Conservation (phyloP, 2,113 vertebrate genomes). For the Heterocephalus glaber region DNA sequence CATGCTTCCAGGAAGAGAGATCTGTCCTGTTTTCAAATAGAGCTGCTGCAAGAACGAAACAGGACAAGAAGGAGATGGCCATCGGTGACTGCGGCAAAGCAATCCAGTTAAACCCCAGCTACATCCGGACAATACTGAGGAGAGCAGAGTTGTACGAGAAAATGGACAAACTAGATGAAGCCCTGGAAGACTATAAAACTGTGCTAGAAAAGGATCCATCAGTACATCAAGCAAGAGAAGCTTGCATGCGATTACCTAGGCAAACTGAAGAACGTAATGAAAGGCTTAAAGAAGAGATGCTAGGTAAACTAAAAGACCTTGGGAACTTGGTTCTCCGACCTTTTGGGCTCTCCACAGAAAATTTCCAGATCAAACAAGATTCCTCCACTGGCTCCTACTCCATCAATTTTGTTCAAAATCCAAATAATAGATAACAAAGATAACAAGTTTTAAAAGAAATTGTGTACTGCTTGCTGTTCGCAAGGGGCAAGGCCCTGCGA, state of each 20-base stretch:
- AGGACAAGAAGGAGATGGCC: too few species aligned
- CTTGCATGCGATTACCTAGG: slow-evolving; percentile 88
- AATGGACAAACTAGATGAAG: too few species aligned
- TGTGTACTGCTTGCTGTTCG: slow-evolving; percentile 67
- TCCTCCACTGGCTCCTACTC: slow-evolving; percentile 93
- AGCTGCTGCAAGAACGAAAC: slow-evolving; percentile 92
- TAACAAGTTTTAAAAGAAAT: slow-evolving; percentile 53
- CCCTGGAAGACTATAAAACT: too few species aligned
- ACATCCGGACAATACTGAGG: too few species aligned
- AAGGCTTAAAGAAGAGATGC: slow-evolving; percentile 96
- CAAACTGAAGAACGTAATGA: slow-evolving; percentile 97
- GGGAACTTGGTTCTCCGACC: slow-evolving; percentile 96
- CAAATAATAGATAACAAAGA: slow-evolving; percentile 89
- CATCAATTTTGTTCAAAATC: slow-evolving; percentile 96
- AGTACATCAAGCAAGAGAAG: too few species aligned
- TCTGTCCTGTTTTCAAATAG: slow-evolving; percentile 92
- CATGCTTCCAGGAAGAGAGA: slow-evolving; percentile 89
- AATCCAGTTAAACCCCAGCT: too few species aligned
- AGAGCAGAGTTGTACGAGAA: too few species aligned
- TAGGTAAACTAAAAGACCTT: slow-evolving; percentile 98
- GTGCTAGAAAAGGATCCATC: too few species aligned
- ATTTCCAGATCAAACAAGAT: slow-evolving; percentile 98
- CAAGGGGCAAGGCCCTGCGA: slow-evolving; percentile 71
- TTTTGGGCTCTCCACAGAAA: slow-evolving; percentile 96
- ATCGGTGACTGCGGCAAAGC: too few species aligned